Conservation (phyloP, 2,888 invertebrate species). For the Eupithecia subumbrata region DNA sequence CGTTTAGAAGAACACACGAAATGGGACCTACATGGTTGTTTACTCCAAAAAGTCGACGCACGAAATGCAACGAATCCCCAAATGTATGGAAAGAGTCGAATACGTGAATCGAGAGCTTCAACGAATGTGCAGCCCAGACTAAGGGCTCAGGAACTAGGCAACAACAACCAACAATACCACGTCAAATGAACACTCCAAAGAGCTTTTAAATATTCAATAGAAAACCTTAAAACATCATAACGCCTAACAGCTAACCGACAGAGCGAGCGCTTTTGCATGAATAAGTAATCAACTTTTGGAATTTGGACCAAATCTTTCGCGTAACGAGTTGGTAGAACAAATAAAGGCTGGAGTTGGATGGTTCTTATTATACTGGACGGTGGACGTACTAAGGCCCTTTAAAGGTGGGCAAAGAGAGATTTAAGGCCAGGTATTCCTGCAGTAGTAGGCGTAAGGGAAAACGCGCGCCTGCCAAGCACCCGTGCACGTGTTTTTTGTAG, state of each 20-base stretch:
- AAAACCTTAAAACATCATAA: slow-evolving; percentile 45
- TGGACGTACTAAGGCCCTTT: slow-evolving; percentile 24
- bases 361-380: slow-evolving; percentile 67
- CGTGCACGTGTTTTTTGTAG: no score
- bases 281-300: slow-evolving; percentile 78
- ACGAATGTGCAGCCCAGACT: no score
- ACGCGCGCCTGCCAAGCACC: no score
- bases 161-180: neutral
- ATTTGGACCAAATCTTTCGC: slow-evolving; percentile 75
- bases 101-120: no score
- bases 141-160: neutral
- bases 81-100: no score
- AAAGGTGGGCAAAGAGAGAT: neutral
- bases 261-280: slow-evolving; percentile 64
- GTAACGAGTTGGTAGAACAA: slow-evolving; percentile 80
- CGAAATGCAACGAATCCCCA: no score
- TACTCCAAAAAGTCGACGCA: no score
- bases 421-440: no score
- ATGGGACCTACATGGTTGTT: no score
- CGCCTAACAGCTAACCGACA: slow-evolving; percentile 48
- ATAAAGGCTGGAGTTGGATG: slow-evolving; percentile 61
- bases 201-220: slow-evolving; percentile 54
- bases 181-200: slow-evolving; percentile 13
- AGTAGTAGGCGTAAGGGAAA: no score
- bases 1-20: no score